Evolutionary conservation across 2,797 vertebrate species (phyloP), one percentile per base, ranked within the genome.

Genomic region (Crenuchus spilurus): DNA sequence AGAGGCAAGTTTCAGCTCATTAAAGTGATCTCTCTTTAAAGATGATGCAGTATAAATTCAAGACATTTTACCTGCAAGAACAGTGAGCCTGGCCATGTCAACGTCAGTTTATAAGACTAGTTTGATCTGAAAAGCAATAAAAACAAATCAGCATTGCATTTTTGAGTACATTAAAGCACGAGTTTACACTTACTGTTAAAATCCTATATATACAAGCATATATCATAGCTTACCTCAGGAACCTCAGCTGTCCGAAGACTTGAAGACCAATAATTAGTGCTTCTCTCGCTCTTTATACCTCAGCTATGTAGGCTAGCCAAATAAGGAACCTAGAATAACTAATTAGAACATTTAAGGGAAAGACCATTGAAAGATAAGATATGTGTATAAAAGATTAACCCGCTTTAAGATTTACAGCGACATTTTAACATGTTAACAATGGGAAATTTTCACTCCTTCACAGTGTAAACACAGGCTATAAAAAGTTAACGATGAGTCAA

Each of bases 31-130:
- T 6, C 6, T 13, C 44, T 37, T 42, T 6, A 39, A 11, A 18
- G 13, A 13, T 22, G 0, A 3, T 14, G 2, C 6, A 30, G 1
- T 52, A 9, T 30, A 10, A 58, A 58, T 44, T 26, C 1, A 30
- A 42, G 5, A 2, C 7, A 64, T 2, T 28, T 44, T 86, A 87
- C 87, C 87, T 86, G 87, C 85, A 7, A 88, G 16, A 46, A 88
- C 4, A 18, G 79, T 83, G 60, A 90, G 62, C 24, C 18, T 88
- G 37, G 83, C 75, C 89, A 89, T 90, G 37, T 67, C 64, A 22
- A 66, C 13, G 9, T 55, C 76, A 30, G 16, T 4, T 33, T 41
- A n/a, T n/a, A n/a, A n/a, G n/a, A n/a, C 41, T 16, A 14, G 6
- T 30, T 48, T 39, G 13, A 44, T 11, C 6, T 11, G 14, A n/a